Evolutionary conservation across 1,140 invertebrate genomes (phyloP).

Genomic region (Daktulosphaira vitifoliae): DNA sequence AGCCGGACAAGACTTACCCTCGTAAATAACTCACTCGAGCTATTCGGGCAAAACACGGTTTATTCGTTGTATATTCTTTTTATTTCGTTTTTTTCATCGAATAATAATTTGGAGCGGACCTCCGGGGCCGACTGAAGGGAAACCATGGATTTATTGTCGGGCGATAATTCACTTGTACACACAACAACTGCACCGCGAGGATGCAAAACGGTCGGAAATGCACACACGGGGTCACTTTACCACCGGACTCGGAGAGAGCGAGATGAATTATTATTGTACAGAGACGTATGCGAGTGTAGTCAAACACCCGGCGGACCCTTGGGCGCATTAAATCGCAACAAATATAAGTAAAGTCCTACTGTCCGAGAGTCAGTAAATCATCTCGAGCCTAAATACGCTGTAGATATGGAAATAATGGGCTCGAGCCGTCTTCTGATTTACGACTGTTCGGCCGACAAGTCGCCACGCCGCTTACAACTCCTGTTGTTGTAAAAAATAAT

Average conservation of each 20-base stretch:
- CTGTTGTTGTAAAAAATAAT: neutral
- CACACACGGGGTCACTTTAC: constrained; percentile 10
- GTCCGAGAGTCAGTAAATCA: constrained; percentile 28
- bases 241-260: constrained; percentile 1
- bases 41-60: neutral
- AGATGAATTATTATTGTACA: constrained; percentile 25
- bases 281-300: neutral
- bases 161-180: constrained; percentile 25
- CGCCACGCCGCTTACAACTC: neutral
- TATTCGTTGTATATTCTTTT: constrained; percentile 9
- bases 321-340: constrained; percentile 28
- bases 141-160: constrained; percentile 20
- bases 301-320: constrained; percentile 26
- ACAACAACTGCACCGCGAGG: constrained; percentile 14
- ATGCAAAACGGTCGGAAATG: constrained; percentile 20
- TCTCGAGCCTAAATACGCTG: constrained; percentile 4
- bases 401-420: constrained; percentile 28
- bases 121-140: neutral
- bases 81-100: constrained; percentile 6
- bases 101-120: constrained; percentile 6
- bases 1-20: neutral
- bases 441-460: neutral
- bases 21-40: constrained; percentile 14
- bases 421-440: constrained; percentile 25
- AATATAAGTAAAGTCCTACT: constrained; percentile 26